phyloP scores from a whole-genome alignment of 2,113 vertebrate species.

The chimpanzee (Pan troglodytes) region NHGRI_mPanTro3-v2.1_pri NC_072398.2:167884001-167884500 shows the following conservation, averaged over 20 bases:
- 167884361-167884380: too few species aligned
- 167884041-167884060: background rate
- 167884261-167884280: background rate
- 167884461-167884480: background rate
- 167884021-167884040: background rate
- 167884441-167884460: background rate
- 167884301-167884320: background rate
- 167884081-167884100: background rate
- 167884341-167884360: too few species aligned
- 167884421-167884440: background rate
- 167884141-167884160: background rate
- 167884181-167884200: background rate
- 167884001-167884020: background rate
- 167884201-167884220: background rate
- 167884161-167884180: background rate
- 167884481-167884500: background rate
- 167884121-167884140: background rate
- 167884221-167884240: background rate
- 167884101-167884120: background rate
- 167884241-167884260: slow-evolving; percentile 4
- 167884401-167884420: background rate
- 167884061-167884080: background rate
- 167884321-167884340: background rate
- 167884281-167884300: background rate
- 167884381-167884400: too few species aligned